These are phyloP conservation scores for Bergia puertoricense DNA, from an alignment of 92 coral and sea anemone species.

Conservation along the genomic window DNA sequence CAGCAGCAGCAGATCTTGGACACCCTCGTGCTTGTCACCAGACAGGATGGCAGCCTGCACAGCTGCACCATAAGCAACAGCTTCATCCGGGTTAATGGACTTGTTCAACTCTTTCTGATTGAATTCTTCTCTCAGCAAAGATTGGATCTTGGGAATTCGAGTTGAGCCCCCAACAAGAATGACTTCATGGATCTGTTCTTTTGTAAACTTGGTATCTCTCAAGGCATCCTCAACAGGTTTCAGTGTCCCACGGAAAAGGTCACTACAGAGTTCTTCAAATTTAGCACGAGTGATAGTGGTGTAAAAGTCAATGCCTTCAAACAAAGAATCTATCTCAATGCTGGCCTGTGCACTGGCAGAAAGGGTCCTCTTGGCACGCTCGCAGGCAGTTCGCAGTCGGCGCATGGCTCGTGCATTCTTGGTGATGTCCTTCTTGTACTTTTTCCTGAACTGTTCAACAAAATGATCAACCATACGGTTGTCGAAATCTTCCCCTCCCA, in stretches of 20 bases:
- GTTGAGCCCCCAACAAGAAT: conserved; percentile 96
- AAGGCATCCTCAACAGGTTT: conserved; percentile 81
- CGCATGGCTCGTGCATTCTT: conserved; percentile 86
- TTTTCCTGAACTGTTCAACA: conserved; percentile 72
- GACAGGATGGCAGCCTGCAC: conserved; percentile 96
- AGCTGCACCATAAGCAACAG: conserved; percentile 98
- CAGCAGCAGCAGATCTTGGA: conserved; percentile 83
- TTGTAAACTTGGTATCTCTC: conserved; percentile 66
- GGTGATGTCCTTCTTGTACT: conserved; percentile 82
- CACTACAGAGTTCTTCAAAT: conserved; percentile 72
- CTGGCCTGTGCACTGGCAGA: conserved; percentile 88
- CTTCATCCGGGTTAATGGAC: conserved; percentile 97
- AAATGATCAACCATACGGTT: conserved; percentile 83
- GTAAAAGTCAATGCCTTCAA: conserved; percentile 93
- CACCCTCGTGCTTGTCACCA: conserved; percentile 84
- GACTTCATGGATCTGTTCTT: conserved; percentile 69
- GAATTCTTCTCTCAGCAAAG: conserved; percentile 58
- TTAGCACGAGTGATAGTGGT: conserved; percentile 76
- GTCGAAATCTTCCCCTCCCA: conserved; percentile 42
- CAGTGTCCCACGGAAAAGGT: conserved; percentile 57
- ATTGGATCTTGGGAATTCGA: conserved; percentile 92
- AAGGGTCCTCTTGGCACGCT: conserved; percentile 94
- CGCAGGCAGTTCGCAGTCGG: conserved; percentile 90
- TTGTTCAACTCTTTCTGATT: conserved; percentile 78
- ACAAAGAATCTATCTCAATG: conserved; percentile 92